Evolutionary conservation across 2,888 invertebrate species (phyloP).

Genomic region (Hyles lineata): DNA sequence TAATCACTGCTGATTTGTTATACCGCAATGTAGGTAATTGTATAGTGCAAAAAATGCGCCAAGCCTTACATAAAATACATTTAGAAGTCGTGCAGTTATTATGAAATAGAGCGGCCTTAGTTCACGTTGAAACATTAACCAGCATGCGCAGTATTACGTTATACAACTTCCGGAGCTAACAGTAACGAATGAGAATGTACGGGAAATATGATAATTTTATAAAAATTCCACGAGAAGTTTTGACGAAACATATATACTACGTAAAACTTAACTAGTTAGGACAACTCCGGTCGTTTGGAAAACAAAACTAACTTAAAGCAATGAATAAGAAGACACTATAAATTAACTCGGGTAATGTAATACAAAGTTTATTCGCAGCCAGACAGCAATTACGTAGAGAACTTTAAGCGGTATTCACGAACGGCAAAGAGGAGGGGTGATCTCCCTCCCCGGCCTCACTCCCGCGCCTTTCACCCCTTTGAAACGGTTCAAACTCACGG

Average conservation of each 20-base stretch:
- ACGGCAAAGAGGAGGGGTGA: conserved; percentile 69
- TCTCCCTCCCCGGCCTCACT: conserved; percentile 47
- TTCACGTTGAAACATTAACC: neutral
- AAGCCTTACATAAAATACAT: conserved; percentile 9
- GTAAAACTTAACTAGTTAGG: conserved; percentile 53
- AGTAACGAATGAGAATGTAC: conserved; percentile 10
- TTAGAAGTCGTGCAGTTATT: conserved; percentile 18
- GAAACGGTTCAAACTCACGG: conserved; percentile 65
- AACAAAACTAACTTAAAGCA: conserved; percentile 71
- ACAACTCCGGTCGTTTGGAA: conserved; percentile 64
- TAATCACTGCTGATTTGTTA: conserved; percentile 19
- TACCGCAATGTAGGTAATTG: conserved; percentile 3
- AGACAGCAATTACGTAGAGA: conserved; percentile 82
- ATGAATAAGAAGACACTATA: conserved; percentile 81
- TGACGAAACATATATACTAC: conserved; percentile 30
- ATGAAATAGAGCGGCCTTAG: conserved; percentile 12
- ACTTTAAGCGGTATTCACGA: conserved; percentile 81
- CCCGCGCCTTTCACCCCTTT: conserved; percentile 62
- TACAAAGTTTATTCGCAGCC: conserved; percentile 82
- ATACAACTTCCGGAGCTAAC: conserved; percentile 11
- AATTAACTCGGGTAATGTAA: conserved; percentile 81
- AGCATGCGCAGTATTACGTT: conserved; percentile 4
- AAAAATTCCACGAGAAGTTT: conserved; percentile 7
- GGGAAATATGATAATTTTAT: conserved; percentile 1
- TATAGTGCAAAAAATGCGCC: conserved; percentile 8